These are phyloP conservation scores for Sebastes elongatus DNA, from an alignment of 2,797 vertebrate species.

Conservation along the genomic window DNA sequence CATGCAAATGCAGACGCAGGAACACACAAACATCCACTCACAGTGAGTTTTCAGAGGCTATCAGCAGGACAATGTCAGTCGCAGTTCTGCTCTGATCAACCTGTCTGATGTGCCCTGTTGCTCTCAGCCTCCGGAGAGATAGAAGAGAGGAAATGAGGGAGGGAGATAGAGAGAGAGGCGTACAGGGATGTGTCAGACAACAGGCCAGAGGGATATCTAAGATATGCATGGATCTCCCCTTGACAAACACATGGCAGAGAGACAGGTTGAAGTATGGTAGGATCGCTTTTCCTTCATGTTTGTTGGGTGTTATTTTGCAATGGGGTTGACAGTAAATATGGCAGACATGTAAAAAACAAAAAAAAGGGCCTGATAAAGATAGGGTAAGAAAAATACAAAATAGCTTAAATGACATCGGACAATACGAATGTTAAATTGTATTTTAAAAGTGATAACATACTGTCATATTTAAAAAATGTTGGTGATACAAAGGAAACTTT, in stretches of 20 bases:
- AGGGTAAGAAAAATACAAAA: not conserved
- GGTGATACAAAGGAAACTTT: not conserved
- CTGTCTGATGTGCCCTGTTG: slow-evolving; percentile 71
- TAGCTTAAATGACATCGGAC: not conserved
- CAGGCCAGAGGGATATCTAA: slow-evolving; percentile 49
- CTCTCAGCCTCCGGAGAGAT: slow-evolving; percentile 40
- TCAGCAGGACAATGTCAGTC: slow-evolving; percentile 49
- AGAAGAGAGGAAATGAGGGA: slow-evolving; percentile 55
- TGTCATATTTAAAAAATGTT: too few relatives aligned
- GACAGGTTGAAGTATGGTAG: not conserved
- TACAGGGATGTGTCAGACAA: slow-evolving; percentile 58
- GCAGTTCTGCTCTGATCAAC: slow-evolving; percentile 73
- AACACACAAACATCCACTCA: not conserved
- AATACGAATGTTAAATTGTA: not conserved
- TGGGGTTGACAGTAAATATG: not conserved
- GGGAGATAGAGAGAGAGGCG: slow-evolving; percentile 40
- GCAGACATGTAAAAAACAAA: not conserved
- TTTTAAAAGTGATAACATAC: not conserved
- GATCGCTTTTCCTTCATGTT: not conserved
- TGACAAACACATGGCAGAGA: slow-evolving; percentile 33
- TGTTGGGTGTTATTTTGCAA: not conserved
- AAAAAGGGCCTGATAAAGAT: not conserved
- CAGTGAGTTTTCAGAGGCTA: slow-evolving; percentile 21
- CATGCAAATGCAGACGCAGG: not conserved
- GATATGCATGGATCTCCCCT: slow-evolving; percentile 49